phyloP scores from a whole-genome alignment of 2,113 vertebrate species.

The Dascyllus trimaculatus region DNA sequence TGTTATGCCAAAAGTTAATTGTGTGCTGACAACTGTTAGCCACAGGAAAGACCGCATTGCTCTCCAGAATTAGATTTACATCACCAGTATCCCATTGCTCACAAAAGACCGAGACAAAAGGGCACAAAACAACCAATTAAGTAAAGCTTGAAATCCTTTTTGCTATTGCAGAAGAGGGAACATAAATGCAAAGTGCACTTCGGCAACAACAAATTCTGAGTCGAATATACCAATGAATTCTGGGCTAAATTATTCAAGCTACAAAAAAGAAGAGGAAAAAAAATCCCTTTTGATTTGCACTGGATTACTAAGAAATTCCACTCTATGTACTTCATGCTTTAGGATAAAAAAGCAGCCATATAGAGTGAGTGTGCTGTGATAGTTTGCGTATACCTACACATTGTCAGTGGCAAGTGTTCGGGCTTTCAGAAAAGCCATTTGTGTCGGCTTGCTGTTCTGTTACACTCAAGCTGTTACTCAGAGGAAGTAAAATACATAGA shows the following conservation, averaged over 20 bases:
- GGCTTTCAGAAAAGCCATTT: slow-evolving; percentile 63
- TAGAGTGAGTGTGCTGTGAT: slow-evolving; percentile 33
- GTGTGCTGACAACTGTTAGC: slow-evolving; percentile 66
- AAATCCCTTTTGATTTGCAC: slow-evolving; percentile 41
- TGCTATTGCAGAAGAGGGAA: slow-evolving; percentile 42
- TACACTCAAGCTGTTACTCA: slow-evolving; percentile 39
- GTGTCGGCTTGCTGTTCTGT: slow-evolving; percentile 46
- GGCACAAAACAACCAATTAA: slow-evolving; percentile 79
- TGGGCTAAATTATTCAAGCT: slow-evolving; percentile 59
- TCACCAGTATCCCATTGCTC: slow-evolving; percentile 65
- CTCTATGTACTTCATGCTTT: slow-evolving; percentile 38
- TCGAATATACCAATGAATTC: slow-evolving; percentile 51
- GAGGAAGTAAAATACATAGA: slow-evolving; percentile 60
- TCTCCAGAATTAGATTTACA: slow-evolving; percentile 73
- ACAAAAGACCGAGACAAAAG: slow-evolving; percentile 68
- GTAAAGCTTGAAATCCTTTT: slow-evolving; percentile 65
- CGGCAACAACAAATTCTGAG: slow-evolving; percentile 51
- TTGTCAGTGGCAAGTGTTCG: slow-evolving; percentile 30
- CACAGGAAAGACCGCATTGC: slow-evolving; percentile 62
- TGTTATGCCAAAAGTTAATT: slow-evolving; percentile 76
- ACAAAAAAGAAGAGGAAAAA: slow-evolving; percentile 10
- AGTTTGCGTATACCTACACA: slow-evolving; percentile 30
- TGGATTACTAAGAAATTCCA: slow-evolving; percentile 39
- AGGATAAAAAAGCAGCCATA: slow-evolving; percentile 34
- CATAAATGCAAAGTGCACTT: slow-evolving; percentile 54